Conservation (phyloP, 1,140 invertebrate genomes). For the Sinonovacula constricta region DNA sequence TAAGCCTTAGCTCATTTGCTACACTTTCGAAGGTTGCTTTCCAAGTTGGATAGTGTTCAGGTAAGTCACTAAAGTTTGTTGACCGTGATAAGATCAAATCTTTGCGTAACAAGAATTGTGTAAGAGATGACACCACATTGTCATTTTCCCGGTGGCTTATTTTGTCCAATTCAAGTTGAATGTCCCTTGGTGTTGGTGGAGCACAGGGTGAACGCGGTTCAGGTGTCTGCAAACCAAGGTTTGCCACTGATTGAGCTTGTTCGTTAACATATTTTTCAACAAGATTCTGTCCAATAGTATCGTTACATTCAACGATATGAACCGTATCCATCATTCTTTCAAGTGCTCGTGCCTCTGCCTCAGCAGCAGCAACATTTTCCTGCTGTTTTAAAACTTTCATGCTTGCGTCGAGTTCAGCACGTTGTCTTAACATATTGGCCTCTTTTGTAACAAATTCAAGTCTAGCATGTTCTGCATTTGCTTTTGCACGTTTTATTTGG, state of each 20-base stretch:
- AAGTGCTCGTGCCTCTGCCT: conserved; percentile 2
- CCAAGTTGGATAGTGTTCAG: not conserved
- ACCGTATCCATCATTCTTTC: not conserved
- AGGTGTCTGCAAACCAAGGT: no score
- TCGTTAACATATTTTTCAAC: not conserved
- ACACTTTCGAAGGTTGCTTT: conserved; percentile 13
- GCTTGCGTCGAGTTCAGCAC: no score
- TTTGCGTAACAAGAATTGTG: conserved; percentile 10
- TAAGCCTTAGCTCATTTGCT: not conserved
- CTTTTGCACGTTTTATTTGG: not conserved
- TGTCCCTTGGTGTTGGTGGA: not conserved
- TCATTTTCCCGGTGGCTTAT: no score
- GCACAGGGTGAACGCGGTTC: conserved; percentile 1
- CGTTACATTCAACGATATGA: not conserved
- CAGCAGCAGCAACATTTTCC: not conserved
- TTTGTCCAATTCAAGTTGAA: no score
- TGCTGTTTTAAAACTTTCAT: no score
- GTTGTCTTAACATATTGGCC: no score
- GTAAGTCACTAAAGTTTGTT: conserved; percentile 5
- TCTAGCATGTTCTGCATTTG: no score
- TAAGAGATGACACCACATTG: no score
- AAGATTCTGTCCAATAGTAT: not conserved
- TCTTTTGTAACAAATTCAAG: no score
- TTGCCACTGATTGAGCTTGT: conserved; percentile 6
- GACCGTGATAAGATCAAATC: conserved; percentile 15